These are phyloP conservation scores for Nomada hirtipes DNA, from an alignment of 2,888 invertebrate species.

Conservation along the genomic window DNA sequence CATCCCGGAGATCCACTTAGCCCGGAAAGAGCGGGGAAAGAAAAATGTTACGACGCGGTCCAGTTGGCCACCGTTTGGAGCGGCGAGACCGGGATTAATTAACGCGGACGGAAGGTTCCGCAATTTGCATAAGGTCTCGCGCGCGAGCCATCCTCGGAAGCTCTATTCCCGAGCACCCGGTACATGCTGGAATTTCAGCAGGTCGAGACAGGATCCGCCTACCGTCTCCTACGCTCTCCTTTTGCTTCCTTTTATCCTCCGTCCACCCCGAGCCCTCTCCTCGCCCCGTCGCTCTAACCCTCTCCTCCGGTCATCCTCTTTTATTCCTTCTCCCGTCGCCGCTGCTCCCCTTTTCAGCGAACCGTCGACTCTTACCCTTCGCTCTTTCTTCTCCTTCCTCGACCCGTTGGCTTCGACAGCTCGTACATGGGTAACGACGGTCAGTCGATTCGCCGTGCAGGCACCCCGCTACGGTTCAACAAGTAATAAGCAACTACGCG, in stretches of 20 bases:
- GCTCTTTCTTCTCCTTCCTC: slow-evolving; percentile 7
- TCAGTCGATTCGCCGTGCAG: not conserved
- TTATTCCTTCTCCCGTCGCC: slow-evolving; percentile 3
- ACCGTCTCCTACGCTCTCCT: slow-evolving; percentile 52
- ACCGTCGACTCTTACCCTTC: not conserved
- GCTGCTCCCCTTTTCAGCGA: not conserved
- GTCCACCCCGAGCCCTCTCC: slow-evolving; percentile 10
- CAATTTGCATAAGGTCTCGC: slow-evolving; percentile 49
- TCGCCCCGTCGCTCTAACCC: not conserved
- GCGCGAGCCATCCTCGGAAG: not conserved
- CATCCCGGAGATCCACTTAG: slow-evolving; percentile 39
- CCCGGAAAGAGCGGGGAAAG: slow-evolving; percentile 3
- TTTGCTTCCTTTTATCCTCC: slow-evolving; percentile 45
- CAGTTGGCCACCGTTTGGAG: slow-evolving; percentile 2
- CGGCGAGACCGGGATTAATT: slow-evolving; percentile 43
- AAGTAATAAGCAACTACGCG: no score
- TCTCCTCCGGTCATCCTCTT: not conserved
- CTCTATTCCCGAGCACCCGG: slow-evolving; percentile 69
- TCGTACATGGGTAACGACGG: not conserved
- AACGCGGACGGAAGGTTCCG: slow-evolving; percentile 30
- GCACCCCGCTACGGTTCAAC: no score
- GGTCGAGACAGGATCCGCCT: slow-evolving; percentile 71
- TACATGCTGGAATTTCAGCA: slow-evolving; percentile 73
- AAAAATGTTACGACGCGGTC: slow-evolving; percentile 21
- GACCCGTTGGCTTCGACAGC: slow-evolving; percentile 12